Base-by-base conservation (phyloP, 2,113 vertebrate species). In the Narcine bancroftii region DNA sequence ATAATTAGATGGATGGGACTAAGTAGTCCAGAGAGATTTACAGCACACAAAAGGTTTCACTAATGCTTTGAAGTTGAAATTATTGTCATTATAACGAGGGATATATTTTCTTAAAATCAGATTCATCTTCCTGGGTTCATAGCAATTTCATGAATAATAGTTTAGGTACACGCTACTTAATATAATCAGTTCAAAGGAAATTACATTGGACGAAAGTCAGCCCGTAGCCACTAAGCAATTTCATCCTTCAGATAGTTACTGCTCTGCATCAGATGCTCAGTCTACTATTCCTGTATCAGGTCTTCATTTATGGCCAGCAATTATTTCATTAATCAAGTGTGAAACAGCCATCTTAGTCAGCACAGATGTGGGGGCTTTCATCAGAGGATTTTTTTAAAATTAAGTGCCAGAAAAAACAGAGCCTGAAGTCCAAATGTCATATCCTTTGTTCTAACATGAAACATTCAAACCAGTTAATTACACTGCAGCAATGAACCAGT, bases 31-130 rank as follows among this genome's bases (percentile, higher is more conserved):
- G 39, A 0, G 89, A 91, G 89, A 91, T 47, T 71, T 91, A 91
- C 89, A 47, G 39, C 65, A 2, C 65, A 91, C 89, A 91, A 91
- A 91, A 71, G 89, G 89, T 69, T 91, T 91, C 63, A 29, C 66
- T 91, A 69, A 71, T 15, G 89, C 63, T 91, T 91, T 91, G 89
- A 91, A 91, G 89, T 91, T 91, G 89, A 91, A 91, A 91, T 91
- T 91, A 91, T 69, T 47, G 42, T 24, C 42, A 91, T 91, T 91
- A 91, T 47, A 71, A 47, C 65, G 11, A 45, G 89, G 65, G 89
- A 47, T 87, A 36, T 87, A 36, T 63, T 24, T 83, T 29, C 69
- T 69, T 91, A 1, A 45, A 91, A 91, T 91, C 89, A 91, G 65
- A 91, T 71, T 69, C 89, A 91, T 71, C 42, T 91, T 45, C 39